These are phyloP conservation scores for Halyomorpha halys DNA, from an alignment of 1,140 invertebrate species.

Conservation along the genomic window DNA sequence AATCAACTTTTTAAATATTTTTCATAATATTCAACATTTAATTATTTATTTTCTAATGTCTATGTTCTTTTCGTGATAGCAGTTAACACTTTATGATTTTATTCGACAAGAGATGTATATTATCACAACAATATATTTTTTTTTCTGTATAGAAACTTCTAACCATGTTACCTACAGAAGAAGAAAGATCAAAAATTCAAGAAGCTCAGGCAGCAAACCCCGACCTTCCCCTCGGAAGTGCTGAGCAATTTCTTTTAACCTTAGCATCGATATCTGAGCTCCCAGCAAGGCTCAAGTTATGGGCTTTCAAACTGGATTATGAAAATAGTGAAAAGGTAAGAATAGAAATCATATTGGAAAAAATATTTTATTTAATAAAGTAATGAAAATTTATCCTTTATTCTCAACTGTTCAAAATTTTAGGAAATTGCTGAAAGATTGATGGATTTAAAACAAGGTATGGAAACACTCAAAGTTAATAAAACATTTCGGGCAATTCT, in stretches of 20 bases:
- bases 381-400: too few relatives aligned
- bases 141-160: conserved; percentile 66
- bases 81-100: too few relatives aligned
- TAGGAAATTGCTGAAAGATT: conserved; percentile 96
- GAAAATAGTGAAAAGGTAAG: conserved; percentile 83
- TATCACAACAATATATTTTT: too few relatives aligned
- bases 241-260: conserved; percentile 95
- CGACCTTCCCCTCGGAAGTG: conserved; percentile 89
- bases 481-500: conserved; percentile 92
- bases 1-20: too few relatives aligned
- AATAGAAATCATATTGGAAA: not conserved
- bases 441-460: conserved; percentile 95
- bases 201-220: conserved; percentile 90
- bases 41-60: too few relatives aligned
- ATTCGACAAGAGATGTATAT: too few relatives aligned
- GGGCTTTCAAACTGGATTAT: conserved; percentile 98
- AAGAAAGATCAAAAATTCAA: conserved; percentile 91
- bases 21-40: too few relatives aligned
- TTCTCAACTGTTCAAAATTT: conserved; percentile 27
- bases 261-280: conserved; percentile 92
- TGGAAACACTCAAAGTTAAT: conserved; percentile 79
- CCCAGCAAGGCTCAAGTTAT: conserved; percentile 85
- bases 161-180: conserved; percentile 93
- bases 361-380: not conserved
- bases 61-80: too few relatives aligned